phyloP scores from a whole-genome alignment of 2,888 invertebrate genomes.

The Tinea semifulvella region DNA sequence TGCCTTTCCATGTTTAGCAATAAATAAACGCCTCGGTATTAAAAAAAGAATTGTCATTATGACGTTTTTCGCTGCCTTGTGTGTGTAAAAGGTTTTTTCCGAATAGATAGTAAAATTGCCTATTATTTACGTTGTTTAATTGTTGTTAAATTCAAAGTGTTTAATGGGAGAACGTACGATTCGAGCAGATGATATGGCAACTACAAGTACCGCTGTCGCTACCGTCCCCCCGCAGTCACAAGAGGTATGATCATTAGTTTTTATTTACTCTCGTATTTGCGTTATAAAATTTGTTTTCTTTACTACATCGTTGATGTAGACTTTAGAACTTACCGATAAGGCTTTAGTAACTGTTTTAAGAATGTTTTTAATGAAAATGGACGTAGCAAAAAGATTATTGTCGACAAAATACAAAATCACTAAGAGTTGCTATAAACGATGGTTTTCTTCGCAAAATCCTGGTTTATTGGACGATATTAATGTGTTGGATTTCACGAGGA shows the following conservation, averaged over 20 bases:
- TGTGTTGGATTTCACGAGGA: conserved; percentile 83
- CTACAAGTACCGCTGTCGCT: conserved; percentile 51
- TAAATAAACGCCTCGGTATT: too few relatives aligned
- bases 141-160: not conserved
- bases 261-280: conserved; percentile 1
- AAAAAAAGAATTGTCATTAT: not conserved
- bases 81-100: conserved; percentile 4
- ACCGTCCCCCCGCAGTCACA: conserved; percentile 41
- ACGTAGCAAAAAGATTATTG: not conserved
- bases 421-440: not conserved
- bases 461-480: conserved; percentile 76
- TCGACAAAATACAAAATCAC: not conserved
- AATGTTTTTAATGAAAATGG: not conserved
- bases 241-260: conserved; percentile 36
- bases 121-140: not conserved
- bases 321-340: not conserved
- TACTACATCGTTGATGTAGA: not conserved
- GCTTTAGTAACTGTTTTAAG: not conserved
- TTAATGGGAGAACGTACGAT: conserved; percentile 49
- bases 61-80: conserved; percentile 1
- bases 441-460: not conserved
- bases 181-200: conserved; percentile 48
- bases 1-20: too few relatives aligned
- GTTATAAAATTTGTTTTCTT: not conserved
- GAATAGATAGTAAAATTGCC: not conserved